Conservation (phyloP, 2,113 vertebrate genomes). For the Loxodonta africana region DNA sequence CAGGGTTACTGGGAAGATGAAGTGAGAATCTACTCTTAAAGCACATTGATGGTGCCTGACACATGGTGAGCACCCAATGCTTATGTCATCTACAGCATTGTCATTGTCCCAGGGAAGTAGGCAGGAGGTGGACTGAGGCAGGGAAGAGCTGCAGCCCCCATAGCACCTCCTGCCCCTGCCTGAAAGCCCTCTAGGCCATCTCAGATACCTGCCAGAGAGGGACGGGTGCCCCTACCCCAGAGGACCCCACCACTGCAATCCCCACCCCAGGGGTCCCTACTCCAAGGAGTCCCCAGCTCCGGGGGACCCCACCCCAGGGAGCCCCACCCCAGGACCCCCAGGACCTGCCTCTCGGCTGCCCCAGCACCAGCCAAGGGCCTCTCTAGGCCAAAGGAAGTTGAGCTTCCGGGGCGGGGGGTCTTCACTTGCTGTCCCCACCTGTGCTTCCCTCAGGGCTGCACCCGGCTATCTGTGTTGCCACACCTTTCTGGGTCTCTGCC, state of each 20-base stretch:
- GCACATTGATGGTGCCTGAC: accelerated
- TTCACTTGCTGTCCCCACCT: neutral
- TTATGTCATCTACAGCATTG: too few species aligned
- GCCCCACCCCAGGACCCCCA: neutral
- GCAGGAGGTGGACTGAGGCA: neutral
- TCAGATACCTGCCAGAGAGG: neutral
- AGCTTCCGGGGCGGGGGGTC: neutral
- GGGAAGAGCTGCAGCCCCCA: neutral
- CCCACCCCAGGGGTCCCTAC: too few species aligned
- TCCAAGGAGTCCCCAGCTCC: too few species aligned
- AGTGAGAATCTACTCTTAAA: neutral
- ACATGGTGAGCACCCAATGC: neutral
- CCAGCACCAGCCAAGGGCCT: neutral
- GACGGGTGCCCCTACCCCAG: neutral
- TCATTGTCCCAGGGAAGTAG: neutral
- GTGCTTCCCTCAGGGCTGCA: neutral
- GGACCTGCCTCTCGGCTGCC: neutral
- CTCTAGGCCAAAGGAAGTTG: neutral
- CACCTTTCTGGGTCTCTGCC: neutral
- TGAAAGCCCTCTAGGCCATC: neutral
- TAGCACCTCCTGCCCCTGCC: neutral
- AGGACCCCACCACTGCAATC: too few species aligned
- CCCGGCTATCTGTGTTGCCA: accelerated
- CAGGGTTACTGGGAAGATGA: neutral
- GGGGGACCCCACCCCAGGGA: too few species aligned